Evolutionary conservation across 2,797 vertebrate genomes (phyloP).

Genomic region (Danionella dracula): DNA sequence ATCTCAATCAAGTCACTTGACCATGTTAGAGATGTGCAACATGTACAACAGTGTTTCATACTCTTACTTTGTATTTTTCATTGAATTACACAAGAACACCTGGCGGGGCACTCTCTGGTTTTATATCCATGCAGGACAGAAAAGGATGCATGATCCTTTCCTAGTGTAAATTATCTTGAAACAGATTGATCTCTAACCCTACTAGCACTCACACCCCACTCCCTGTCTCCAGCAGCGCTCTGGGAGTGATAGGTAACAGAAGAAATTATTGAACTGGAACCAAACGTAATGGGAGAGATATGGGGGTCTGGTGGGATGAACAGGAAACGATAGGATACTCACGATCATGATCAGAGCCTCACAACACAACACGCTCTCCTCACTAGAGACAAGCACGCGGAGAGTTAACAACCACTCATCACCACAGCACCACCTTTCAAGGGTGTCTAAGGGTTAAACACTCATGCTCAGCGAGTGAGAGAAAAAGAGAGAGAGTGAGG

Average conservation of each 20-base stretch:
- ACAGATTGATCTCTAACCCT: too few relatives aligned
- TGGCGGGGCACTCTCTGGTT: too few relatives aligned
- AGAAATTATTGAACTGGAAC: slow-evolving; percentile 44
- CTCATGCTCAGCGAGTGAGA: slow-evolving; percentile 62
- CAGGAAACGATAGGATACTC: slow-evolving; percentile 90
- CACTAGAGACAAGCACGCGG: slow-evolving; percentile 85
- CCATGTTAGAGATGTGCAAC: too few relatives aligned
- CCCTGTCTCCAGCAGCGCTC: too few relatives aligned
- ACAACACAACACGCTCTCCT: slow-evolving; percentile 90
- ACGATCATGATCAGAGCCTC: slow-evolving; percentile 84
- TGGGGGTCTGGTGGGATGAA: slow-evolving; percentile 78
- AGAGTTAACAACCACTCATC: slow-evolving; percentile 63
- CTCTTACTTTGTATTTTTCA: too few relatives aligned
- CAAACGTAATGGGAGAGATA: slow-evolving; percentile 56
- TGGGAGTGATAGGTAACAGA: slow-evolving; percentile 10
- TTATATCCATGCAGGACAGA: too few relatives aligned
- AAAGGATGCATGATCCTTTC: too few relatives aligned
- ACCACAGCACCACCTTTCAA: neutral
- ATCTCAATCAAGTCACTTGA: too few relatives aligned
- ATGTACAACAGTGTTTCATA: too few relatives aligned
- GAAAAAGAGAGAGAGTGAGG: slow-evolving; percentile 41
- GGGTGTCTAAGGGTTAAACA: slow-evolving; percentile 54
- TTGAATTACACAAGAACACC: too few relatives aligned
- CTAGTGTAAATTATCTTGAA: too few relatives aligned
- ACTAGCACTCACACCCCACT: too few relatives aligned